Evolutionary conservation across 2,113 vertebrate species (phyloP), one percentile per base, ranked within the genome.

Genomic region (Trematocara variabile): DNA sequence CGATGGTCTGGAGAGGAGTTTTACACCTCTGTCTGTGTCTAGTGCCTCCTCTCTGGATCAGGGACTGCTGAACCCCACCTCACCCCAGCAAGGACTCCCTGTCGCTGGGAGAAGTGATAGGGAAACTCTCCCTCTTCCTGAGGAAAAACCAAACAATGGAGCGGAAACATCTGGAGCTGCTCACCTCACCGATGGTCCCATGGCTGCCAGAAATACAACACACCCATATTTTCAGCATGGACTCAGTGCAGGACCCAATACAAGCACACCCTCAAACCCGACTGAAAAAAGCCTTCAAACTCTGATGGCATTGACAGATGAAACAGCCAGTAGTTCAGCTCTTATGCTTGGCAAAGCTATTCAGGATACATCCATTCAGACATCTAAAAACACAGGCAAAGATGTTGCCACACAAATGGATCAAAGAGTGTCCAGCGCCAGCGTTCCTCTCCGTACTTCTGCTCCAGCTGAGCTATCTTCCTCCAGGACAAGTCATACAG

Each of bases 81-180:
- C 93, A 52, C 78, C 79, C 82, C 65, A 22, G 81, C 80, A 53
- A 63, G 89, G 93, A 50, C 88, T 79, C 89, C 41, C 82, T 28
- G 80, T 44, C 80, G 44, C 94, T 94, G 94, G 86, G 53, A 87
- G 39, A 52, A 58, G 79, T 73, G 95, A 95, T 95, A 95, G 93
- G 90, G 93, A 88, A 92, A 90, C 93, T 84, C 89, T 89, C 79
- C 81, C 56, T 65, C 86, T 96, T 96, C 95, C 95, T 93, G 95
- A 96, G 96, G 96, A 96, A 97, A 86, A 10, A 18, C 33, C 30
- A n/a, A 91, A 97, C 96, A 97, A 97, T 97, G 87, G 91, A 90
- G 85, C 93, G 96, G 96, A 97, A 90, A 88, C 92, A 91, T 92
- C 96, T 97, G 96, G 92, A 65, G 81, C 65, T 8, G 44, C 86